Percentiles rank a stretch among this genome's conserved stretches.
These are phyloP conservation scores for Fratercula arctica DNA, from an alignment of 2,797 vertebrate species.

Conservation along the genomic window DNA sequence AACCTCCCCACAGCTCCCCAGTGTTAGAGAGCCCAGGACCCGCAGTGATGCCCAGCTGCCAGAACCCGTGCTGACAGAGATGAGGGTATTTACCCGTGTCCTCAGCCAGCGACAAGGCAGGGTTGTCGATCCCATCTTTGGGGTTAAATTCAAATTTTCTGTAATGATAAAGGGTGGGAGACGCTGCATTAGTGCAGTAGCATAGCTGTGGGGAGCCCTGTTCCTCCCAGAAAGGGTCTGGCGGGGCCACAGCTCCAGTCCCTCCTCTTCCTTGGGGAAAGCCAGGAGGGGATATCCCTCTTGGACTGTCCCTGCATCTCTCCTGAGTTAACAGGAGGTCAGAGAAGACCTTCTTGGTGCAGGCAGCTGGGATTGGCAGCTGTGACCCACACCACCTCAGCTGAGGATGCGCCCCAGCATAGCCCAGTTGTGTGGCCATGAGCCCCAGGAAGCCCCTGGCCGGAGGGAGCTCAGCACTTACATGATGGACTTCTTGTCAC, in stretches of 20 bases:
- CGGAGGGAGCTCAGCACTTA: conserved; percentile 67
- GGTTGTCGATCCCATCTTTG: conserved; percentile 95
- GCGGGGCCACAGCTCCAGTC: not conserved
- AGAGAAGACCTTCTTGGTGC: not conserved
- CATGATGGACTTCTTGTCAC: conserved; percentile 76
- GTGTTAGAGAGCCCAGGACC: not conserved
- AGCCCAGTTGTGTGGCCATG: rapidly evolving
- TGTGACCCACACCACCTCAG: not conserved
- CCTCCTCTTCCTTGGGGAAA: not conserved
- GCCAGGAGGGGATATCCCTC: not conserved
- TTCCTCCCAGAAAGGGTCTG: not conserved
- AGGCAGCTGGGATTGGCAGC: not conserved
- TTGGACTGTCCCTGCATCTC: not conserved
- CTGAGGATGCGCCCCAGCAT: not conserved
- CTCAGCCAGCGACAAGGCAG: conserved; percentile 82
- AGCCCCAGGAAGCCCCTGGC: not conserved
- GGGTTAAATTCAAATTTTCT: conserved; percentile 95
- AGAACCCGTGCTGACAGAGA: not conserved
- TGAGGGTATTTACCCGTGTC: conserved; percentile 63
- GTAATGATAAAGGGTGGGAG: conserved; percentile 46
- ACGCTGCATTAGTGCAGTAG: not conserved
- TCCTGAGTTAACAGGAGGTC: not conserved
- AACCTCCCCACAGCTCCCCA: not conserved
- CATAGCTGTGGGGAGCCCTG: rapidly evolving
- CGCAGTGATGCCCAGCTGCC: not conserved